A percentile compares a stretch with the other conserved stretches of the same genome.
phyloP scores from a whole-genome alignment of 2,888 invertebrate genomes.

The Zygogramma bicolorata region DNA sequence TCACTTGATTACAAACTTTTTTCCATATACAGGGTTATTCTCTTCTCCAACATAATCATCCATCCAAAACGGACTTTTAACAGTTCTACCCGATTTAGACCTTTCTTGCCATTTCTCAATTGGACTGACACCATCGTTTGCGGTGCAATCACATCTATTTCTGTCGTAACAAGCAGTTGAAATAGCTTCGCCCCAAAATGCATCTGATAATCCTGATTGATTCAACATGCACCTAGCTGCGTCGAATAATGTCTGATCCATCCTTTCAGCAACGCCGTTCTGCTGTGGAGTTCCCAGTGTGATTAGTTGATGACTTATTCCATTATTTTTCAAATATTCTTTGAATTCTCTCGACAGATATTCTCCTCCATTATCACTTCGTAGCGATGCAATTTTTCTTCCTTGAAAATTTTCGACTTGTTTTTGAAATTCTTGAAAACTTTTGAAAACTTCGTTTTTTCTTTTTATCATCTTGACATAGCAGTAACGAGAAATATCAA shows the following conservation, averaged over 20 bases:
- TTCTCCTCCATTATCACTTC: neutral
- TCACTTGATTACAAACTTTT: neutral
- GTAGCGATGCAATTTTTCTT: neutral
- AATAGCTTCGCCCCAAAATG: neutral
- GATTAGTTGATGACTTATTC: neutral
- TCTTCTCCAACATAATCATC: neutral
- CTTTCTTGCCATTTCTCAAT: neutral
- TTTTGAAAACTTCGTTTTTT: neutral
- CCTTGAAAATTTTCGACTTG: neutral
- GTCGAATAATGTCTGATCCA: neutral
- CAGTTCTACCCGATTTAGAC: neutral
- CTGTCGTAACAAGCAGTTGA: neutral
- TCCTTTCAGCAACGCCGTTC: neutral
- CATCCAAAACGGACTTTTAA: neutral
- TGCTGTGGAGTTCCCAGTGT: neutral
- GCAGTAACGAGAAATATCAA: neutral
- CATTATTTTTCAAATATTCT: neutral
- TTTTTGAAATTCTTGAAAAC: neutral
- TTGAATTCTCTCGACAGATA: neutral
- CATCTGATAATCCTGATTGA: no score
- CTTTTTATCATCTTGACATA: neutral
- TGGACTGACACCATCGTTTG: neutral
- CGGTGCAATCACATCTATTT: neutral
- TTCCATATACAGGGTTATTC: neutral
- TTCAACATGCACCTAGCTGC: neutral